phyloP scores from a whole-genome alignment of 2,113 vertebrate species.

The Macquaria australasica region DNA sequence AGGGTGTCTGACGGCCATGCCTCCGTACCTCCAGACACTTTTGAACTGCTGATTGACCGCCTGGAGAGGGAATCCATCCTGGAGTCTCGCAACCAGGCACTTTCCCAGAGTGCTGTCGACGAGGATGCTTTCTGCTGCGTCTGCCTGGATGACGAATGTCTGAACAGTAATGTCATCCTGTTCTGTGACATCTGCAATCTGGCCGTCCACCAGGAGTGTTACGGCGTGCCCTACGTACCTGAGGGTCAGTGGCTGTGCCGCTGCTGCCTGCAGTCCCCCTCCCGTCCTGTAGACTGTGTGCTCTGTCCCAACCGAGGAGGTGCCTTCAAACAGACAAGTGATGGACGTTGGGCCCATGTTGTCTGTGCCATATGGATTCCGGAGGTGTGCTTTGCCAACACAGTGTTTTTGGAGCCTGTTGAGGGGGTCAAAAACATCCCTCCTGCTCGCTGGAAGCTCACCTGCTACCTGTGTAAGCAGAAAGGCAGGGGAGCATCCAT shows the following conservation, averaged over 20 bases:
- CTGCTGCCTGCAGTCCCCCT: constrained; percentile 96
- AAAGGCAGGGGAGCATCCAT: constrained; percentile 97
- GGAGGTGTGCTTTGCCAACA: constrained; percentile 98
- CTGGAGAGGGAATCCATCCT: constrained; percentile 95
- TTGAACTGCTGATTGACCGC: constrained; percentile 94
- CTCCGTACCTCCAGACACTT: constrained; percentile 90
- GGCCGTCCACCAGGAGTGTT: constrained; percentile 98
- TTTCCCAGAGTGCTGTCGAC: constrained; percentile 91
- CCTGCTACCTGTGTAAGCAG: constrained; percentile 97
- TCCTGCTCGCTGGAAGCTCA: constrained; percentile 95
- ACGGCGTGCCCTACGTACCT: constrained; percentile 96
- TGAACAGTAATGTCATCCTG: constrained; percentile 98
- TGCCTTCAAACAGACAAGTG: constrained; percentile 98
- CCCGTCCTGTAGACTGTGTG: constrained; percentile 95
- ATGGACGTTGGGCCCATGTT: constrained; percentile 97
- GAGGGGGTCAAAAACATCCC: constrained; percentile 97
- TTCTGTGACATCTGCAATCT: constrained; percentile 99
- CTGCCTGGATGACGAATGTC: constrained; percentile 97
- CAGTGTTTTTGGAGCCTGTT: constrained; percentile 96
- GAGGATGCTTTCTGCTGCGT: constrained; percentile 98
- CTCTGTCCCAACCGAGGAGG: constrained; percentile 98
- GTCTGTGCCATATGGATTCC: constrained; percentile 99
- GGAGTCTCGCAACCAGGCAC: constrained; percentile 91
- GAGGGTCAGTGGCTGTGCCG: constrained; percentile 99
- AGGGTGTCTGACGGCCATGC: constrained; percentile 91